These are phyloP conservation scores for Cinclus cinclus DNA, from an alignment of 2,113 vertebrate genomes.

Conservation along the genomic window DNA sequence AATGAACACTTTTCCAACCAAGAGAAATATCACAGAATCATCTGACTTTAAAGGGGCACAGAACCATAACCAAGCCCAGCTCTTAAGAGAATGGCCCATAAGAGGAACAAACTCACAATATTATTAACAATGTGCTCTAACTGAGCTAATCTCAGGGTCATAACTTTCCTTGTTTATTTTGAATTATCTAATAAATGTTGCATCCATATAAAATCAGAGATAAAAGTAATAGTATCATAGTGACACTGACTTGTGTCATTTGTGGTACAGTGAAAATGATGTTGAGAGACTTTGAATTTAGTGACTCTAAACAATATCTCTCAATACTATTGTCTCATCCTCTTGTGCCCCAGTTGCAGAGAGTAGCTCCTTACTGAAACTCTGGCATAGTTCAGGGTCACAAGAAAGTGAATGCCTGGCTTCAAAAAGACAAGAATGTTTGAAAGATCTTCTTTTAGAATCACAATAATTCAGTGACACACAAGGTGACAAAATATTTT, in stretches of 20 bases:
- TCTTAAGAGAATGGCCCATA: neutral
- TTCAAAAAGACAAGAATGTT: neutral
- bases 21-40: neutral
- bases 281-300: neutral
- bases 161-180: neutral
- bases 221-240: neutral
- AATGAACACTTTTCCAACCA: neutral
- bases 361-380: neutral
- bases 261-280: neutral
- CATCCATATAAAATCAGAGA: neutral
- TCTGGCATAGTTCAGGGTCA: neutral
- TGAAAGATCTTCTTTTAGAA: neutral
- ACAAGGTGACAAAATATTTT: neutral
- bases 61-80: neutral
- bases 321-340: neutral
- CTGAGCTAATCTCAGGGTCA: neutral
- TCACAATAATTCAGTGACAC: neutral
- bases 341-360: neutral
- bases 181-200: neutral
- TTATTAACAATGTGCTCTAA: accelerated
- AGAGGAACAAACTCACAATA: neutral
- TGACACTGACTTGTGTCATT: neutral
- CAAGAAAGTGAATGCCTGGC: neutral
- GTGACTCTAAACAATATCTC: neutral
- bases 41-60: neutral